Evolutionary conservation across 2,113 vertebrate species (phyloP), one percentile per base, ranked within the genome.

Genomic region (Lipotes vexillifer): DNA sequence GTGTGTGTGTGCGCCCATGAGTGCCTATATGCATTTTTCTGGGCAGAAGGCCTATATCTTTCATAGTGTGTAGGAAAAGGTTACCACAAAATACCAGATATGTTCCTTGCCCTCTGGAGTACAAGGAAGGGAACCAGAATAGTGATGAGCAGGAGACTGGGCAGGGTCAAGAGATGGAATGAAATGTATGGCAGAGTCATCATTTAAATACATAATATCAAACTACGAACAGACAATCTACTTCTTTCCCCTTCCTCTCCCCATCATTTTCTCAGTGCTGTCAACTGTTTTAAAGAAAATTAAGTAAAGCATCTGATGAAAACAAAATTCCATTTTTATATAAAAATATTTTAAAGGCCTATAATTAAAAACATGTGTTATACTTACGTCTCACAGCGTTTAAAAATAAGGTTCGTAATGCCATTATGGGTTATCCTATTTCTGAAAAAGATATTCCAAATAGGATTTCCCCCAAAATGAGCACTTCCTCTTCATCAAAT

Each of bases 261-360:
- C 17, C 55, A 46, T 52, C 71, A n/a, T 36, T n/a, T 77, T 77
- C 38, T 57, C 33, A 92, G 29, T 33, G 44, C 29, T 86, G 25
- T 36, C 74, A 49, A 52, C 4, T 66, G 23, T 75, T 55, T 63
- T 31, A 13, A 44, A 85, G 72, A 65, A 49, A 17, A 65, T 27
- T 18, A 49, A 74, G 38, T 81, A 87, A 85, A 89, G 20, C 55
- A 71, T 90, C n/a, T 46, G 29, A 90, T 49, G 59, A 83, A 86
- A 77, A 59, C 44, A 78, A 93, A 69, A 90, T 90, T 72, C 57
- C 55, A 82, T 83, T 94, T 94, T 83, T 86, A 93, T 44, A 38
- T 78, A n/a, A 75, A 84, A 71, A 5, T 52, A 55, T 65, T 52
- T 95, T 83, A 72, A 84, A 95, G 38, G 20, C 36, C 88, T 44